A percentile compares a stretch with the other conserved stretches of the same genome.
Evolutionary conservation across 2,113 vertebrate genomes (phyloP).

Genomic region (Bothrops jararaca): DNA sequence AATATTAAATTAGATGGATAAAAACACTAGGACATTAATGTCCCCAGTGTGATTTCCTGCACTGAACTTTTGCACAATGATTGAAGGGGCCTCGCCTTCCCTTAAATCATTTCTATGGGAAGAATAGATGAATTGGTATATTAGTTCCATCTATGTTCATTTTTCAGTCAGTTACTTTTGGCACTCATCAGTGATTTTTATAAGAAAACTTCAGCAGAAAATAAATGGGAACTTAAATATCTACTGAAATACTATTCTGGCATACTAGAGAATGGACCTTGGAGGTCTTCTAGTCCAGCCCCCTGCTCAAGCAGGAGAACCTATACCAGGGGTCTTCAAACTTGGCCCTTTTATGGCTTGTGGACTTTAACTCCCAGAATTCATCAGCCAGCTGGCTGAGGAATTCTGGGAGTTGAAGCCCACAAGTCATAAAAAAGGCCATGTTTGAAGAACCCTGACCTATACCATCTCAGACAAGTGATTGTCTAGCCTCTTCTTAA

Average conservation of each 20-base stretch:
- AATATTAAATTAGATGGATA: background rate
- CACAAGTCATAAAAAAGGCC: no score
- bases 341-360: no score
- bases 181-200: background rate
- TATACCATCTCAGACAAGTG: no score
- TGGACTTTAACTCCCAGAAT: no score
- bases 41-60: background rate
- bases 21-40: background rate
- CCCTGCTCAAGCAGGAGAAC: no score
- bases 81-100: background rate
- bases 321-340: no score
- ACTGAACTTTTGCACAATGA: background rate
- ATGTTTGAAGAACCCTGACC: no score
- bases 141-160: background rate
- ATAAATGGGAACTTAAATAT: background rate
- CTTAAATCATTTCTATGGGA: background rate
- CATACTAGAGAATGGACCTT: background rate
- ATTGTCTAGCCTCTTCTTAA: no score
- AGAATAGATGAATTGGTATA: background rate
- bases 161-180: background rate
- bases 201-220: background rate
- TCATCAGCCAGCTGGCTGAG: no score
- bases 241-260: background rate
- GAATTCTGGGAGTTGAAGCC: no score
- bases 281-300: no score